A percentile compares a stretch with the other conserved stretches of the same genome.
These are phyloP conservation scores for Zaprionus taronus DNA, from an alignment of 1,140 invertebrate species.

Conservation along the genomic window DNA sequence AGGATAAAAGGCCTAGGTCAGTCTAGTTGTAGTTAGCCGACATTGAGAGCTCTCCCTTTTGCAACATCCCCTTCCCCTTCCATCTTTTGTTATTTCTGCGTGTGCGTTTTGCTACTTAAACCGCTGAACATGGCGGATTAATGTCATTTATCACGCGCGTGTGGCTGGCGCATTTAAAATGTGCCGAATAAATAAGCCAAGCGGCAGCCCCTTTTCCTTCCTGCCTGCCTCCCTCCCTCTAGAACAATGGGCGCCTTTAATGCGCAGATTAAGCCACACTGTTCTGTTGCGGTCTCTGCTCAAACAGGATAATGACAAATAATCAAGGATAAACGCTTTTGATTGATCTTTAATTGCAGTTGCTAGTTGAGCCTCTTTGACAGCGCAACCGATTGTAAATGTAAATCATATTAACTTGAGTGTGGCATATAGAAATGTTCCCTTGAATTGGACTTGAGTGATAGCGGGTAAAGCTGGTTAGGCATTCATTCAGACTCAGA, in stretches of 20 bases:
- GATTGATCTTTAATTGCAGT: slow-evolving; percentile 83
- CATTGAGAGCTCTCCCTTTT: slow-evolving; percentile 23
- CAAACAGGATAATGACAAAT: slow-evolving; percentile 83
- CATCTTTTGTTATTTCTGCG: slow-evolving; percentile 11
- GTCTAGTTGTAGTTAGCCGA: slow-evolving; percentile 37
- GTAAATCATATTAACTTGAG: slow-evolving; percentile 82
- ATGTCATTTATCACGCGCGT: slow-evolving; percentile 79
- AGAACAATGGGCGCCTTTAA: slow-evolving; percentile 49
- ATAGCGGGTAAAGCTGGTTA: slow-evolving; percentile 20
- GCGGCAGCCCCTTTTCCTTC: slow-evolving; percentile 21
- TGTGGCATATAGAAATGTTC: slow-evolving; percentile 72
- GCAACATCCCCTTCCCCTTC: neutral
- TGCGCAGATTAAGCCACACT: slow-evolving; percentile 45
- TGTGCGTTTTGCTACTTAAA: slow-evolving; percentile 67
- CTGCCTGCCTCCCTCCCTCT: slow-evolving; percentile 2
- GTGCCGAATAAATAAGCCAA: slow-evolving; percentile 73
- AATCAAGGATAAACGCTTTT: slow-evolving; percentile 84
- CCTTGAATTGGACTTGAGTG: neutral
- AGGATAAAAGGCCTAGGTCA: slow-evolving; percentile 34
- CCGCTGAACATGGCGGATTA: slow-evolving; percentile 78
- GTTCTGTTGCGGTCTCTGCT: slow-evolving; percentile 53
- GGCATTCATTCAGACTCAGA: slow-evolving; percentile 4
- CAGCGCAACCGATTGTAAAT: slow-evolving; percentile 75
- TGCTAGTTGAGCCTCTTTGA: slow-evolving; percentile 57
- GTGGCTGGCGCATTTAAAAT: slow-evolving; percentile 66